A percentile compares a stretch with the other conserved stretches of the same genome.
Evolutionary conservation across 1,140 invertebrate species (phyloP).

Genomic region (Cataglyphis hispanica): DNA sequence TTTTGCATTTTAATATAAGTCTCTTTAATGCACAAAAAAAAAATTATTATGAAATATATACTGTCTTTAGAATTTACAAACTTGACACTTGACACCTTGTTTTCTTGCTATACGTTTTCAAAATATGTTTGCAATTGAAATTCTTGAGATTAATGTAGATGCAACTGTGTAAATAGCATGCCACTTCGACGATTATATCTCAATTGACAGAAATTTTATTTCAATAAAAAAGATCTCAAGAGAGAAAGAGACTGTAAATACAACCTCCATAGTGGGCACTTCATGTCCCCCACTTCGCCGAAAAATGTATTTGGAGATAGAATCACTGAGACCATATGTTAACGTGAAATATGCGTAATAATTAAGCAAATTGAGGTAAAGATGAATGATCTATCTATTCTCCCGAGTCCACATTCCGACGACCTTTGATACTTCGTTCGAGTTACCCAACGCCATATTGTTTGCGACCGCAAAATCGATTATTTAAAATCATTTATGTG

Average conservation of each 20-base stretch:
- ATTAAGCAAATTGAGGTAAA: constrained; percentile 34
- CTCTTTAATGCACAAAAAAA: background rate
- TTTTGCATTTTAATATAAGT: background rate
- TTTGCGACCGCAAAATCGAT: constrained; percentile 31
- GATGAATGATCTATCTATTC: constrained; percentile 58
- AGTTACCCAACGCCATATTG: constrained; percentile 83
- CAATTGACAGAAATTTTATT: background rate
- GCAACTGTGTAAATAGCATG: background rate
- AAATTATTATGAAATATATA: background rate
- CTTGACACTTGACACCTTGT: background rate
- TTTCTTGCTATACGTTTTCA: background rate
- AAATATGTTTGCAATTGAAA: background rate
- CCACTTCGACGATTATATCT: background rate
- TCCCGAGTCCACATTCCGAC: constrained; percentile 36
- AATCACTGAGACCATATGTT: constrained; percentile 57
- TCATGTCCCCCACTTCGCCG: constrained; percentile 77
- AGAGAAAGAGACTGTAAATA: constrained; percentile 37
- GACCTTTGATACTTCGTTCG: constrained; percentile 81
- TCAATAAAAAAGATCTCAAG: background rate
- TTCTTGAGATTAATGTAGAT: background rate
- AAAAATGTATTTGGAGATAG: background rate
- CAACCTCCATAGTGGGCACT: constrained; percentile 82
- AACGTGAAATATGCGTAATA: background rate
- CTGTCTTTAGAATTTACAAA: background rate
- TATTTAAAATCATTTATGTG: constrained; percentile 34